These are phyloP conservation scores for Sinocyclocheilus anophthalmus DNA, from an alignment of 2,113 vertebrate species.

Conservation along the genomic window DNA sequence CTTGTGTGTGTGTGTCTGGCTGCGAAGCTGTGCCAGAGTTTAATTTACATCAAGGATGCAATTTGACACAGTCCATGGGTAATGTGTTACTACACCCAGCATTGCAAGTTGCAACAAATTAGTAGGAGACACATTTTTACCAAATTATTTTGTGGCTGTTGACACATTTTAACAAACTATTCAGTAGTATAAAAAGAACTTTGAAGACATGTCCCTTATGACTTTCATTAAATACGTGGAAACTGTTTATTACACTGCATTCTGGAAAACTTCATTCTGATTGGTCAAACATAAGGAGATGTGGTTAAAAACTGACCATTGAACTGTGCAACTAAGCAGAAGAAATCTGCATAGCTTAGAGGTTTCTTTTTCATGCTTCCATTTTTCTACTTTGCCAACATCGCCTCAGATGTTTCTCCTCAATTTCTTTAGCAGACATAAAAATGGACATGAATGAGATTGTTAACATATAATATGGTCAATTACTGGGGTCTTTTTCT, in stretches of 20 bases:
- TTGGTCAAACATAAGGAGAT: neutral
- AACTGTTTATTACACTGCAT: neutral
- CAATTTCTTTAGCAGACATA: neutral
- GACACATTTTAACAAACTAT: neutral
- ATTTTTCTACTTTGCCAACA: neutral
- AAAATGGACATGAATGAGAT: neutral
- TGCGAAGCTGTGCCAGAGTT: neutral
- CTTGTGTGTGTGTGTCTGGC: neutral
- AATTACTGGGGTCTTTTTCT: neutral
- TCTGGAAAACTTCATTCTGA: neutral
- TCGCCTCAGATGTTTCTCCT: neutral
- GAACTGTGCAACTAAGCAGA: neutral
- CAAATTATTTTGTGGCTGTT: neutral
- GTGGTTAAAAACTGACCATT: neutral
- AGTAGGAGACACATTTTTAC: neutral
- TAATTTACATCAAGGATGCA: neutral
- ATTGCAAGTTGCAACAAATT: neutral
- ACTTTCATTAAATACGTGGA: neutral
- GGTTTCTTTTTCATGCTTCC: neutral
- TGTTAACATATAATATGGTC: neutral
- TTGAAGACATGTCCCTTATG: neutral
- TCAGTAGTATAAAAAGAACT: neutral
- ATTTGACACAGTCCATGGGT: neutral
- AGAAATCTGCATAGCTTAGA: neutral
- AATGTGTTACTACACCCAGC: constrained; percentile 20